Base-by-base conservation (phyloP, 1,140 invertebrate genomes). In the Polyergus mexicanus region DNA sequence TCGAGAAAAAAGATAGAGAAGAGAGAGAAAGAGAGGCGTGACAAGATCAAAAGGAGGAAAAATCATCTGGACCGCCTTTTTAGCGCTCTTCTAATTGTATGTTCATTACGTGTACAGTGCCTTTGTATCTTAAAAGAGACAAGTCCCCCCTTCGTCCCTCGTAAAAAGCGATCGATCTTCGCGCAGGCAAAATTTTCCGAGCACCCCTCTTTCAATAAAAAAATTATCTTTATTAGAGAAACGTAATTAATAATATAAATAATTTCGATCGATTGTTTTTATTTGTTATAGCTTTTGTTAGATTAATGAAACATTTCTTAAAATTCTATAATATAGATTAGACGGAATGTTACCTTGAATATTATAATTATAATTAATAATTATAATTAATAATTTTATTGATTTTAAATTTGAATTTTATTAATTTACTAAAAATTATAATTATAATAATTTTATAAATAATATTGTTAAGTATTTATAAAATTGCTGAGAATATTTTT, bases 21-120 rank as follows among this genome's bases (percentile, higher is more conserved):
- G 6, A 68, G 16, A 71, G 32, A 6, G 22, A 63, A n/a, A 69
- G 22, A 41, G 86, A 84, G 51, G 60, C 47, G 47, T 19, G 47
- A 51, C 19, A 16, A 51, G 44, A 47, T 47, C 3, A 47, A 47
- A 47, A 47, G 44, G 66, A 89, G 41, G 72, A 60, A 25, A 25
- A 25, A 76, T 74, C 80, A 89, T 87, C 86, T 71, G 89, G 90
- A 87, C 65, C 86, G 88, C 88, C 86, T 83, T 72, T 81, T 88
- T 86, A 92, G 89, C 91, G 91, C 77, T 92, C 90, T 91, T 91
- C 81, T 92, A 85, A 87, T 88, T 89, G 85, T 90, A 93, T 91
- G 88, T 93, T 72, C 25, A 72, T 94, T 92, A 92, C 89, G 86
- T 94, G 93, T 94, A 94, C 93, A 94, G 94, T 94, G 94, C 93